Evolutionary conservation across 2,113 vertebrate species (phyloP), one percentile per base, ranked within the genome.

Genomic region (Leptobrachium leishanense): DNA sequence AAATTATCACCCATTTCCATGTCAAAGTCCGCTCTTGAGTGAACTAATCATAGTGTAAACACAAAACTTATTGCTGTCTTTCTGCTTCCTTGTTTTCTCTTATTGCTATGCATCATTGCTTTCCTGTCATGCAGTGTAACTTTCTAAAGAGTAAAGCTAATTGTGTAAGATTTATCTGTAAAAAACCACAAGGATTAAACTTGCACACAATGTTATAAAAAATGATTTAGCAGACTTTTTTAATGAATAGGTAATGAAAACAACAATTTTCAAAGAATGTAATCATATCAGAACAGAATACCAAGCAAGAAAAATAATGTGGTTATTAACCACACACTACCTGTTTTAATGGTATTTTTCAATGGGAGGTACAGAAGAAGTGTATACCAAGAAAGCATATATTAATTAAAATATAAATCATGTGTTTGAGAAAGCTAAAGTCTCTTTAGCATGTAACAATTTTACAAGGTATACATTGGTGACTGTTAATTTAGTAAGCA

Each of bases 91-190:
- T 0, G 15, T 1, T 72, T 84, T 72, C 67, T 72, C 59, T 77
- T 72, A 77, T 62, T 43, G 64, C 74, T 86, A 83, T 43, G 63
- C 55, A 82, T 83, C 76, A 83, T 79, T 89, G 77, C 83, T 77
- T 78, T 72, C 84, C 84, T 31, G 0, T 68, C 84, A 88, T 88
- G 86, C 85, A 83, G 74, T 6, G 59, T 42, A 44, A 20, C 85
- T 88, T 90, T 81, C 85, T 81, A 12, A 5, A 85, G 86, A 88
- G 46, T 83, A 73, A 72, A 84, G 82, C 86, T 91, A 87, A 91
- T 93, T 91, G 89, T 84, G 44, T 76, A 84, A 86, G 88, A 91
- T 91, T 93, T 90, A 91, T 92, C 88, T 88, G 11, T 44, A 67
- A 31, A 3, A 82, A 91, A 88, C 87, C 86, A 88, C 0, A 39